Evolutionary conservation across 2,797 vertebrate genomes (phyloP).

Genomic region (Buphagus erythrorhynchus): DNA sequence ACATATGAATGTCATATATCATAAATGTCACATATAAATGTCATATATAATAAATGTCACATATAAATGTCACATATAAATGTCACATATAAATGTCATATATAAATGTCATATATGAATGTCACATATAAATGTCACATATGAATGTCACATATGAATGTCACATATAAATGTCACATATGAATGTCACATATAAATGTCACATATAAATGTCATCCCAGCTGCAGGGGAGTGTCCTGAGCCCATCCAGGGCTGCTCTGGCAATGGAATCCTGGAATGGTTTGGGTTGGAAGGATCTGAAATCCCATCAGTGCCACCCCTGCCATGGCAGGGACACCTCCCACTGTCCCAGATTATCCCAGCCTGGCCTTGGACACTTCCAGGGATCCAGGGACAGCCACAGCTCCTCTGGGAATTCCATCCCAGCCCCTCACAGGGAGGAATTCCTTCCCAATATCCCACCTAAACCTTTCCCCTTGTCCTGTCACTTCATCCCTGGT

Average conservation of each 20-base stretch:
- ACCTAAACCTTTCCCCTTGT: neutral
- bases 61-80: too few species aligned
- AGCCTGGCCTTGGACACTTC: rapidly evolving
- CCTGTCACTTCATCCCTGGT: neutral
- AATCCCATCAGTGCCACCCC: rapidly evolving
- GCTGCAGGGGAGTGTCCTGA: neutral
- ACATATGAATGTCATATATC: too few species aligned
- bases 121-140: too few species aligned
- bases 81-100: too few species aligned
- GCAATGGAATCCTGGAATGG: neutral
- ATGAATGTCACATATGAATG: too few species aligned
- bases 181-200: too few species aligned
- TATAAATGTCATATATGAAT: too few species aligned
- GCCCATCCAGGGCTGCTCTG: neutral
- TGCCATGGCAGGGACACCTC: neutral
- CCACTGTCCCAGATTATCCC: rapidly evolving
- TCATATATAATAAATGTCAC: too few species aligned
- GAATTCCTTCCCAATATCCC: neutral
- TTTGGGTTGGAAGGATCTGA: neutral
- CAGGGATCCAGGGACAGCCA: neutral
- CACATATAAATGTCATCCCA: neutral
- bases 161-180: too few species aligned
- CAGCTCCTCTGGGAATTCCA: neutral
- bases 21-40: too few species aligned
- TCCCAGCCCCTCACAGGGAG: rapidly evolving